phyloP scores from a whole-genome alignment of 2,888 invertebrate genomes.

The Macrosiphum euphorbiae region DNA sequence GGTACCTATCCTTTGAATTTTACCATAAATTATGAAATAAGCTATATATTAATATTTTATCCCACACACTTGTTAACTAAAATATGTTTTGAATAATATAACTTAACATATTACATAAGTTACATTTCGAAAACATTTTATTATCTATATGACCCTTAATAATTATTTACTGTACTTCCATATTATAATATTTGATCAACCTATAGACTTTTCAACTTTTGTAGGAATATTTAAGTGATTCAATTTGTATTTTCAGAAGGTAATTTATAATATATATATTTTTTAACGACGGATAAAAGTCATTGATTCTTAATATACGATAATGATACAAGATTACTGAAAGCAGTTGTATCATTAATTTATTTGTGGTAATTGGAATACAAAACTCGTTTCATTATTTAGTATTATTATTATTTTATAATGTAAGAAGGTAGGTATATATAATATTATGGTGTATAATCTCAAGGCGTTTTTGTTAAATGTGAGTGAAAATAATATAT shows the following conservation, averaged over 20 bases:
- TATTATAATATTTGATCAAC: background rate
- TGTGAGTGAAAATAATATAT: background rate
- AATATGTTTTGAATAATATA: background rate
- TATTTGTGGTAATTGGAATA: background rate
- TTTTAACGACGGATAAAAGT: background rate
- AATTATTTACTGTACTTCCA: background rate
- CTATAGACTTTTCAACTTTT: background rate
- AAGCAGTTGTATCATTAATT: background rate
- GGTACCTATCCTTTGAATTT: background rate
- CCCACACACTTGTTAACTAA: background rate
- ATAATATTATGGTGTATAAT: background rate
- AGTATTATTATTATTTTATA: background rate
- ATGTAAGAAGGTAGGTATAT: background rate
- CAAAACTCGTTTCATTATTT: constrained; percentile 24
- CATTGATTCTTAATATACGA: background rate
- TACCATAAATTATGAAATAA: background rate
- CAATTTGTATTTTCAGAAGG: background rate
- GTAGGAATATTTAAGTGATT: background rate
- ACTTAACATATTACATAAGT: too few relatives aligned
- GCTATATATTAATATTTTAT: background rate
- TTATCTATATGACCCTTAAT: background rate
- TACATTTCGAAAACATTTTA: background rate
- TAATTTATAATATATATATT: background rate
- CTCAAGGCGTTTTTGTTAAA: background rate
- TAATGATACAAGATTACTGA: background rate